A percentile compares a stretch with the other conserved stretches of the same genome.
Evolutionary conservation across 2,797 vertebrate genomes (phyloP).

Genomic region (Leuciscus waleckii): DNA sequence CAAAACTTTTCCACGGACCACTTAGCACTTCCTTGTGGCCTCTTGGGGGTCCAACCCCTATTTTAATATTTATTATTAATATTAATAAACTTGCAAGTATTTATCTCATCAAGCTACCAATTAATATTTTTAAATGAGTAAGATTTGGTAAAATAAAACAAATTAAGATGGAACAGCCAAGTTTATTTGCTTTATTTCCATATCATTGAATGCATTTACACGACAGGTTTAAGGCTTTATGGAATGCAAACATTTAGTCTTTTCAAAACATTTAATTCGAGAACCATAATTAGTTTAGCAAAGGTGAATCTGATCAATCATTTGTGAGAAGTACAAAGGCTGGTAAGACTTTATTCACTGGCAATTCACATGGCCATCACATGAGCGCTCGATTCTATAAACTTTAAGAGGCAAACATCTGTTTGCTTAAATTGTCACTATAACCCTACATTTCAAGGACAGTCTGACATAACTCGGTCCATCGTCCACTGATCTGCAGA

Average conservation of each 20-base stretch:
- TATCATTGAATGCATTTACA: neutral
- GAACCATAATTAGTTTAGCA: neutral
- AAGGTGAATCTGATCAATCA: neutral
- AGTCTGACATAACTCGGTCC: conserved; percentile 18
- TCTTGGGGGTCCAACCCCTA: too few species aligned
- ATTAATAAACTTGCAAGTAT: neutral
- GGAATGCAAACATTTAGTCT: neutral
- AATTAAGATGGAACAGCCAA: neutral
- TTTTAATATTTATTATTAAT: neutral
- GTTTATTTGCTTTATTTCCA: neutral
- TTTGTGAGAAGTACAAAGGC: neutral
- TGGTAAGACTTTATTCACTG: neutral
- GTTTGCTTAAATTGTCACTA: conserved; percentile 35
- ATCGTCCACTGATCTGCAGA: conserved; percentile 13
- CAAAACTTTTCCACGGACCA: too few species aligned
- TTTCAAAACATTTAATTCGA: neutral
- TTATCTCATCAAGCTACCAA: neutral
- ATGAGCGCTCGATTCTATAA: neutral
- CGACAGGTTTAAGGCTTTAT: neutral
- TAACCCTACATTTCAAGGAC: conserved; percentile 30
- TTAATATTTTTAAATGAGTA: neutral
- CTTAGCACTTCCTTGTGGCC: too few species aligned
- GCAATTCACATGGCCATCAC: neutral
- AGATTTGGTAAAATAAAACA: neutral
- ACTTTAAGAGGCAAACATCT: neutral